These are phyloP conservation scores for Tineola bisselliella DNA, from an alignment of 2,888 invertebrate genomes.

Conservation along the genomic window DNA sequence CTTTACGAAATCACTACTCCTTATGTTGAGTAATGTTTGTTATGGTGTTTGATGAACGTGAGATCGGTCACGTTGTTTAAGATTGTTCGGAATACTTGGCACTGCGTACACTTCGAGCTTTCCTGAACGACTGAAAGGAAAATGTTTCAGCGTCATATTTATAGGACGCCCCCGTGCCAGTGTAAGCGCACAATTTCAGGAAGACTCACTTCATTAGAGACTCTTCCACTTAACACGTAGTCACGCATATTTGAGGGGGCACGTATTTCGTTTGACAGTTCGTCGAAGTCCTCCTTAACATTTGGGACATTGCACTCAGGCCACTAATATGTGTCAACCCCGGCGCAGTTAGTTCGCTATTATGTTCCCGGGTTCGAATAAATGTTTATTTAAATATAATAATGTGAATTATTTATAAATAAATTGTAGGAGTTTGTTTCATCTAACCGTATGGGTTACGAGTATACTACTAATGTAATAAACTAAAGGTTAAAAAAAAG, in stretches of 20 bases:
- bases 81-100: slow-evolving; percentile 35
- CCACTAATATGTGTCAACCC: neutral
- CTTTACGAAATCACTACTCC: slow-evolving; percentile 23
- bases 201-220: slow-evolving; percentile 31
- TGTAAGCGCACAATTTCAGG: slow-evolving; percentile 39
- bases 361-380: too few species aligned
- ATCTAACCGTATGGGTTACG: too few species aligned
- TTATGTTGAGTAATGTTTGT: slow-evolving; percentile 19
- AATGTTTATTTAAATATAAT: too few species aligned
- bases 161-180: slow-evolving; percentile 28
- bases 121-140: slow-evolving; percentile 57
- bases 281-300: slow-evolving; percentile 15
- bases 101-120: slow-evolving; percentile 43
- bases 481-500: too few species aligned
- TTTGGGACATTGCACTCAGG: slow-evolving; percentile 9
- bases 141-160: slow-evolving; percentile 53
- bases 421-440: too few species aligned
- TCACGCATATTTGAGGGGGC: slow-evolving; percentile 26
- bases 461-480: too few species aligned
- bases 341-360: too few species aligned
- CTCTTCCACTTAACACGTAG: slow-evolving; percentile 50
- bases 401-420: too few species aligned
- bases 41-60: slow-evolving; percentile 23
- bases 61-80: slow-evolving; percentile 40
- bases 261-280: slow-evolving; percentile 15